Evolutionary conservation across 1,140 invertebrate species (phyloP).

Genomic region (Adoxophyes honmai): DNA sequence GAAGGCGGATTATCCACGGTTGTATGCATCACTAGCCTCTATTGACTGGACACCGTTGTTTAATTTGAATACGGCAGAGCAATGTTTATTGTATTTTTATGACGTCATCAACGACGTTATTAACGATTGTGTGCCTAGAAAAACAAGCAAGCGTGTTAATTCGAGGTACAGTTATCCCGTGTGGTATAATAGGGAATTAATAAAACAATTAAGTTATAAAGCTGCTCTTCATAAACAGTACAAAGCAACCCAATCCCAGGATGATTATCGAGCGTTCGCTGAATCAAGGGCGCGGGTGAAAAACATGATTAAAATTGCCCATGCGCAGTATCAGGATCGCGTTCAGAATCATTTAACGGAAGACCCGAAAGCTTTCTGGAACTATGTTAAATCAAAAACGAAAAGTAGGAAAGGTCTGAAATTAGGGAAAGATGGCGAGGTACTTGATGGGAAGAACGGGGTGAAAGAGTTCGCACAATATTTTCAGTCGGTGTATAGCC

Average conservation of each 20-base stretch:
- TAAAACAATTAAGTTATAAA: not conserved
- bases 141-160: too few species aligned
- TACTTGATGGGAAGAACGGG: not conserved
- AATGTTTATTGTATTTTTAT: too few species aligned
- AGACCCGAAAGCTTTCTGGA: conserved; percentile 17
- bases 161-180: too few species aligned
- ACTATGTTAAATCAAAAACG: conserved; percentile 11
- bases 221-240: not conserved
- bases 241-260: not conserved
- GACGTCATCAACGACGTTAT: too few species aligned
- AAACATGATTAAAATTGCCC: not conserved
- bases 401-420: not conserved
- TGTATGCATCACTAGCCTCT: too few species aligned
- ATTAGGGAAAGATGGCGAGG: not conserved
- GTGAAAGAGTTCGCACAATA: not conserved
- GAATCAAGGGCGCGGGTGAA: conserved; percentile 13
- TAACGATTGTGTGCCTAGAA: too few species aligned
- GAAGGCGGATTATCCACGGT: too few species aligned
- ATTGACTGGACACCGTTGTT: too few species aligned
- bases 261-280: not conserved
- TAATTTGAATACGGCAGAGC: too few species aligned
- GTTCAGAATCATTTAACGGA: conserved; percentile 4
- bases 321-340: not conserved
- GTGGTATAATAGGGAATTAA: too few species aligned
- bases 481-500: not conserved